Percentiles rank a stretch among this genome's conserved stretches.
Conservation (phyloP, 2,888 invertebrate genomes). For the Lepidocyrtinus sp. region DNA sequence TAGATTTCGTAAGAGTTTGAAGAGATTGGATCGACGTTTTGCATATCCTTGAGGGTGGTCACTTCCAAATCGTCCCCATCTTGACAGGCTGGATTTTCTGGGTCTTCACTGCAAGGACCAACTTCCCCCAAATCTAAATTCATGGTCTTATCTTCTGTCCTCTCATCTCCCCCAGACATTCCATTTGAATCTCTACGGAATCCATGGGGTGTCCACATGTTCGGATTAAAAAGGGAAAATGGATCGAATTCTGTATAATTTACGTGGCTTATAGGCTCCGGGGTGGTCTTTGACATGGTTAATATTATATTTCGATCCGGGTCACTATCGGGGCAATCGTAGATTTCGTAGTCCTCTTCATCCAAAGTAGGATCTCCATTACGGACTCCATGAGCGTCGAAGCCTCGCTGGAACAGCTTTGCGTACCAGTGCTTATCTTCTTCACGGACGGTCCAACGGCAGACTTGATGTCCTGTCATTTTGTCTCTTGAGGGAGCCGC, state of each 20-base stretch:
- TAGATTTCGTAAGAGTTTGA: neutral
- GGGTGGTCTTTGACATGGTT: conserved; percentile 17
- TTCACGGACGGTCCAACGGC: neutral
- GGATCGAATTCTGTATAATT: conserved; percentile 37
- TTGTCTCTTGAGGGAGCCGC: neutral
- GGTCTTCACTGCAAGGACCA: conserved; percentile 10
- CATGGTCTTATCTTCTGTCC: conserved; percentile 5
- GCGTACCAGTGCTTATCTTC: conserved; percentile 19
- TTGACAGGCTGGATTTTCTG: neutral
- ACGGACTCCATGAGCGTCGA: conserved; percentile 11
- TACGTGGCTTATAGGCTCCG: conserved; percentile 4
- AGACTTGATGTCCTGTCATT: neutral
- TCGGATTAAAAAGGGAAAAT: conserved; percentile 34
- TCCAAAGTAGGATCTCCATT: conserved; percentile 8
- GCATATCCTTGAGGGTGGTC: conserved; percentile 19
- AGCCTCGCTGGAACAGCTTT: conserved; percentile 23
- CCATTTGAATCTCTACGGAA: conserved; percentile 6
- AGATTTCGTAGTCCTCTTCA: conserved; percentile 20
- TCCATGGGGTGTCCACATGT: conserved; percentile 30
- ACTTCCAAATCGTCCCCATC: neutral
- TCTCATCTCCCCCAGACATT: conserved; percentile 30
- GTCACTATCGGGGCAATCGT: conserved; percentile 20
- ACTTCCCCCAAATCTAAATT: neutral
- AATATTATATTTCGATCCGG: conserved; percentile 20
- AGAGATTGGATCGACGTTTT: conserved; percentile 3